These are phyloP conservation scores for Cisticola juncidis DNA, from an alignment of 2,113 vertebrate genomes.

Conservation along the genomic window DNA sequence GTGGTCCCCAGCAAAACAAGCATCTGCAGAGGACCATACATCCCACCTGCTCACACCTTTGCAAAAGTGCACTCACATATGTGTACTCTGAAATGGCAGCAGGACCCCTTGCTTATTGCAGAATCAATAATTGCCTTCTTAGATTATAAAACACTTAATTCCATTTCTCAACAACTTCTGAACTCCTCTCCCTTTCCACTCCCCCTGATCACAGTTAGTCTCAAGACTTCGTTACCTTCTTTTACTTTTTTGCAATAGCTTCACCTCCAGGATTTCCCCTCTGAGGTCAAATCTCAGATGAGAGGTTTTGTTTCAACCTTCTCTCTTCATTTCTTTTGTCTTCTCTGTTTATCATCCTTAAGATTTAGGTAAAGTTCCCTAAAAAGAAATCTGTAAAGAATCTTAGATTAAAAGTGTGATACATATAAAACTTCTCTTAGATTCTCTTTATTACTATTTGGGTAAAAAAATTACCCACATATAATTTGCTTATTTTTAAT, in stretches of 20 bases:
- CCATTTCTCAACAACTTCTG: neutral
- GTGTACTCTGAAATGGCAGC: neutral
- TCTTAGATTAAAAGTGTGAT: neutral
- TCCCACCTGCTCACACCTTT: neutral
- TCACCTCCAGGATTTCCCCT: neutral
- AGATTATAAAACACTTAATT: neutral
- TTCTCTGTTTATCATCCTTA: slow-evolving; percentile 39
- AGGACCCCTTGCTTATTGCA: neutral
- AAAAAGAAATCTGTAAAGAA: slow-evolving; percentile 45
- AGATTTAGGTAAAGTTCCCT: slow-evolving; percentile 3
- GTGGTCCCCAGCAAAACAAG: neutral
- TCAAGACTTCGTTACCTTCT: neutral
- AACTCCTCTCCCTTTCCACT: neutral
- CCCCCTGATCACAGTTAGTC: neutral
- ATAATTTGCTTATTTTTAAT: neutral
- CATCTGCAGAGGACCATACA: neutral
- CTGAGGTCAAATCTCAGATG: slow-evolving; percentile 23
- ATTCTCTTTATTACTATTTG: neutral
- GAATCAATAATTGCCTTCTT: neutral
- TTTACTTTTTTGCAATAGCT: slow-evolving; percentile 13
- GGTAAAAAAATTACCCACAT: neutral
- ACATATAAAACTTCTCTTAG: neutral
- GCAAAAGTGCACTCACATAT: neutral
- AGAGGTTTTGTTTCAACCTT: slow-evolving; percentile 4
- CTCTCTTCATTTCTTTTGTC: slow-evolving; percentile 55